Evolutionary conservation across 2,888 invertebrate genomes (phyloP).

Genomic region (Dysmachus trigonus): DNA sequence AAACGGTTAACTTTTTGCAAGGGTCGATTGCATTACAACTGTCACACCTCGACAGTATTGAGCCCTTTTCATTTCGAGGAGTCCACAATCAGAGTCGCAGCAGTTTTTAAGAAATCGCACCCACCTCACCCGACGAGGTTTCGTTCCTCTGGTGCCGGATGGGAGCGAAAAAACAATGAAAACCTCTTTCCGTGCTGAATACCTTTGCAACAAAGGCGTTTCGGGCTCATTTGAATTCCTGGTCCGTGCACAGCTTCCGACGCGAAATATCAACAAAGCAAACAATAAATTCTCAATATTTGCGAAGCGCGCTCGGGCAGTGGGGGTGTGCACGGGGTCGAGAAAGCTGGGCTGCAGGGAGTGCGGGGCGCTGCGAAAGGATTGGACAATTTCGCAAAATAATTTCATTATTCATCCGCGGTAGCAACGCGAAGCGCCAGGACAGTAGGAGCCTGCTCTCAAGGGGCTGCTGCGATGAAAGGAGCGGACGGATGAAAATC

Average conservation of each 20-base stretch:
- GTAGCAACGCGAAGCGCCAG: conserved; percentile 9
- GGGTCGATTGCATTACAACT: background rate
- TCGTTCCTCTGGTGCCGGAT: background rate
- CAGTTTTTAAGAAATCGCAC: conserved; percentile 3
- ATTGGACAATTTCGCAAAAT: conserved; percentile 41
- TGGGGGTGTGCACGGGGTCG: background rate
- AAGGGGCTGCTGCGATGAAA: background rate
- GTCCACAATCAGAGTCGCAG: background rate
- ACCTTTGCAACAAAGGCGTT: conserved; percentile 31
- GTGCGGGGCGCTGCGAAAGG: conserved; percentile 15
- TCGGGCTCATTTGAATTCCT: conserved; percentile 40
- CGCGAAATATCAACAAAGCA: conserved; percentile 42
- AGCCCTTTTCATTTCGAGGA: background rate
- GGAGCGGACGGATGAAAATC: background rate
- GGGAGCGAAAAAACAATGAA: conserved; percentile 19
- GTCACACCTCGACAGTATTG: background rate
- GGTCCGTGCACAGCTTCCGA: conserved; percentile 38
- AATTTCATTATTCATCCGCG: conserved; percentile 44
- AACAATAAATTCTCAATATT: conserved; percentile 43
- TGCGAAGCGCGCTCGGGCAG: background rate
- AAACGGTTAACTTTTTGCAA: background rate
- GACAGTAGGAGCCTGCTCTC: background rate
- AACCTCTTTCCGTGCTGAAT: conserved; percentile 19
- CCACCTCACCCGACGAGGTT: background rate
- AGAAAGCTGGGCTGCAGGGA: background rate